phyloP scores from a whole-genome alignment of 2,797 vertebrate genomes.

The Macrochelys suwanniensis region DNA sequence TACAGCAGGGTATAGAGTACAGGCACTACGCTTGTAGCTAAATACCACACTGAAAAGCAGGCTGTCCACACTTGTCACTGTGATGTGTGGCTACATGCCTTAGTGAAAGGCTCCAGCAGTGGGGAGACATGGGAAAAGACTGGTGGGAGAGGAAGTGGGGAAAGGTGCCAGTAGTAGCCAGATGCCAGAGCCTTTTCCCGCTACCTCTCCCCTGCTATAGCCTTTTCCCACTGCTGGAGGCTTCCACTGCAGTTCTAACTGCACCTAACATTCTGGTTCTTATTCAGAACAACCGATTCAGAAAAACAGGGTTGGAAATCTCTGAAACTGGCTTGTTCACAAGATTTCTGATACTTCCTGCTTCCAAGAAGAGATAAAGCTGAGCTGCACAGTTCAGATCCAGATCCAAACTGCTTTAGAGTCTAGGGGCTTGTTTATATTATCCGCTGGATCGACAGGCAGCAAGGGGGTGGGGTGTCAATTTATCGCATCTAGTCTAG shows the following conservation, averaged over 20 bases:
- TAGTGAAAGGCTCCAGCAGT: background rate
- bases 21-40: background rate
- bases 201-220: background rate
- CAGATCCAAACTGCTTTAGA: background rate
- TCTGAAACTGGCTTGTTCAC: background rate
- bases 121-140: background rate
- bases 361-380: conserved; percentile 17
- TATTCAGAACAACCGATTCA: background rate
- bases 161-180: background rate
- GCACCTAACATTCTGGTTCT: background rate
- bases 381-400: conserved; percentile 3
- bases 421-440: background rate
- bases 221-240: background rate
- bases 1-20: background rate
- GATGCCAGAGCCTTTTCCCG: background rate
- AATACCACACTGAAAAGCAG: background rate
- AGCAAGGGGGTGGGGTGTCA: too few species aligned
- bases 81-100: background rate
- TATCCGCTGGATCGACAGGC: too few species aligned
- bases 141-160: background rate
- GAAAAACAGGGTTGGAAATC: conserved; percentile 25
- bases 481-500: too few species aligned
- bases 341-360: conserved; percentile 25
- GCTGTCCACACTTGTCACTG: background rate
- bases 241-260: background rate